Conservation (phyloP, 2,888 invertebrate genomes). For the Hermodice carunculata region DNA sequence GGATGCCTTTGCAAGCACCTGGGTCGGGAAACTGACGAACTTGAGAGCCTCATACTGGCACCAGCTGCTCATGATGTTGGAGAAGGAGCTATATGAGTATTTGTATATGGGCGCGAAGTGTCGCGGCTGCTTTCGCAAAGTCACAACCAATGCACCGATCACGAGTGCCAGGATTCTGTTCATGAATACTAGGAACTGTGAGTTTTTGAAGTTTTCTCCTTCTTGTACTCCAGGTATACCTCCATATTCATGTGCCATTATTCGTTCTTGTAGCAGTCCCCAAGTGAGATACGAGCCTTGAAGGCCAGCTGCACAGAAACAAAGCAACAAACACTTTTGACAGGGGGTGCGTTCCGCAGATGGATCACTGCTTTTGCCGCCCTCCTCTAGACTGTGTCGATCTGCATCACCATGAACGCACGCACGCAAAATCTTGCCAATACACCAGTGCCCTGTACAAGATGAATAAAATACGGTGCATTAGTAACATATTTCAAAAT, state of each 20-base stretch:
- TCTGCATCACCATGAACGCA: conserved; percentile 49
- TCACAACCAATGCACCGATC: conserved; percentile 48
- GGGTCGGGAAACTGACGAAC: conserved; percentile 97
- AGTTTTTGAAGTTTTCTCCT: conserved; percentile 81
- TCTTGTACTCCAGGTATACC: conserved; percentile 33
- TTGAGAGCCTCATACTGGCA: conserved; percentile 99
- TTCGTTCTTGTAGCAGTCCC: conserved; percentile 97
- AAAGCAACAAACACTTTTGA: conserved; percentile 68
- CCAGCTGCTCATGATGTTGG: conserved; percentile 99
- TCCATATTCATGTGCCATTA: conserved; percentile 82
- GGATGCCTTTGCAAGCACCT: conserved; percentile 92
- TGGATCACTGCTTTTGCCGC: not conserved
- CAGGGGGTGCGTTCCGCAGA: conserved; percentile 11
- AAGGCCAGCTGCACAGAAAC: conserved; percentile 88
- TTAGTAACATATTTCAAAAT: no score
- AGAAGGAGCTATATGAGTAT: conserved; percentile 95
- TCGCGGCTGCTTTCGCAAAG: conserved; percentile 49
- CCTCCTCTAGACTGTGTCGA: conserved; percentile 17
- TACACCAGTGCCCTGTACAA: conserved; percentile 55
- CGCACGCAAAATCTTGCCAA: conserved; percentile 50
- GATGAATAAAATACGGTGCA: not conserved
- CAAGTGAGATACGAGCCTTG: conserved; percentile 93
- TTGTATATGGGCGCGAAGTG: conserved; percentile 91
- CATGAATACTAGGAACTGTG: conserved; percentile 96
- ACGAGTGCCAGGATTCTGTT: conserved; percentile 86